Evolutionary conservation across 2,888 invertebrate species (phyloP), one percentile per base, ranked within the genome.

Genomic region (Plebejus argus): DNA sequence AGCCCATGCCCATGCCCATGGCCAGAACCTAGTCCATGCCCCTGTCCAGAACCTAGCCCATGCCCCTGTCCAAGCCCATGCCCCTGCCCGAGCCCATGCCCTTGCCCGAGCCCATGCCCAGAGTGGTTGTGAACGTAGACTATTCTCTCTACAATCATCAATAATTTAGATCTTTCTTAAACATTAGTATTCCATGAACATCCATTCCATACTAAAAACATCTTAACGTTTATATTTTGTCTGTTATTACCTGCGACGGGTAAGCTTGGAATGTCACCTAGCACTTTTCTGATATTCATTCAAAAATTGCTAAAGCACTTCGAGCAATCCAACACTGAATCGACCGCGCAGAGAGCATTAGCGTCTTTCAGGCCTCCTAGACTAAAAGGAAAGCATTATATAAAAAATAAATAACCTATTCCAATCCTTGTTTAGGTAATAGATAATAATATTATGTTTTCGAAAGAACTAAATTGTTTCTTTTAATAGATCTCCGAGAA

Each of bases 1-100:
- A 33, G 28, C 49, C 45, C 77, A 5, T 76, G 72, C 20, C 66
- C 61, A 33, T 39, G 49, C 28, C 56, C 66, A 20, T 75, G 18
- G 15, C 33, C 10, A 72, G 10, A 61, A 33, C n/a, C n/a, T n/a
- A n/a, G n/a, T n/a, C n/a, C n/a, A n/a, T n/a, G n/a, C n/a, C 66
- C 66, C 4, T 35, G 35, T 7, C 35, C 35, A 35, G 39, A 39
- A 45, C 45, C 45, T 45, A 45, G 45, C 45, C 45, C 45, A 10
- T 45, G 45, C 45, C 45, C 45, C 45, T 45, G 45, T 10, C 45
- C 45, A 10, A 45, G 10, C 45, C 45, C 45, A 28, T 28, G 66
- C 15, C 53, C 70, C 33, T 70, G 70, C 28, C 70, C 70, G 23
- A 33, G 33, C 23, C 70, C 70, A 4, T 70, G 70, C 8, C 70